Conservation (phyloP, 2,113 vertebrate species). For the Mystacornis crossleyi region DNA sequence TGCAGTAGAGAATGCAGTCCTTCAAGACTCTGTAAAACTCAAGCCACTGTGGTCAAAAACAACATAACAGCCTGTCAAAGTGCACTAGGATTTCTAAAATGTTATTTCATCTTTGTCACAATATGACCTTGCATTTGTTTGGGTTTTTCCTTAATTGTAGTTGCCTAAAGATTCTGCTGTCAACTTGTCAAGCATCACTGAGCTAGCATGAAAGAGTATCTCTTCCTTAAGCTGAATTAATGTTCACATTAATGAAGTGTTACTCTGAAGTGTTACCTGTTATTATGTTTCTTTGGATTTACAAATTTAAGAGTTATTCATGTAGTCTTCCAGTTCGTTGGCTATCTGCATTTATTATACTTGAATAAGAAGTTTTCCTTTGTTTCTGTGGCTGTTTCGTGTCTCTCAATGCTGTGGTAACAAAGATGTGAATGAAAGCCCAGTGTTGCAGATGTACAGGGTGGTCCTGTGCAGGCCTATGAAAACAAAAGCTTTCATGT, state of each 20-base stretch:
- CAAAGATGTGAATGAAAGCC: neutral
- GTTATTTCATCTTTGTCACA: neutral
- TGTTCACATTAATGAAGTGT: neutral
- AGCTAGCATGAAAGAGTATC: neutral
- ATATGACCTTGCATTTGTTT: neutral
- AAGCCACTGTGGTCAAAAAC: neutral
- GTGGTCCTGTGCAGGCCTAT: neutral
- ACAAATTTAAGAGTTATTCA: neutral
- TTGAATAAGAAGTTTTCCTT: neutral
- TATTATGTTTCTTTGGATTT: neutral
- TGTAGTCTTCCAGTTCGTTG: neutral
- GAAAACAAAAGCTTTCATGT: neutral
- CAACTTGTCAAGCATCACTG: neutral
- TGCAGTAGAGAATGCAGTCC: neutral
- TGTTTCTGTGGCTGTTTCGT: neutral
- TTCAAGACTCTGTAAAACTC: neutral
- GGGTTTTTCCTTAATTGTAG: neutral
- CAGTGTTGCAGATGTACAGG: neutral
- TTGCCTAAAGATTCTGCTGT: neutral
- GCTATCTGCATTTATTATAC: neutral
- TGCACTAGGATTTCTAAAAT: neutral
- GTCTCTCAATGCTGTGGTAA: neutral
- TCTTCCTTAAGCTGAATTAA: neutral
- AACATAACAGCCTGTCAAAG: neutral
- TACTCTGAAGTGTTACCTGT: neutral